Conservation (phyloP, 2,113 vertebrate species). For the Oxyura jamaicensis region DNA sequence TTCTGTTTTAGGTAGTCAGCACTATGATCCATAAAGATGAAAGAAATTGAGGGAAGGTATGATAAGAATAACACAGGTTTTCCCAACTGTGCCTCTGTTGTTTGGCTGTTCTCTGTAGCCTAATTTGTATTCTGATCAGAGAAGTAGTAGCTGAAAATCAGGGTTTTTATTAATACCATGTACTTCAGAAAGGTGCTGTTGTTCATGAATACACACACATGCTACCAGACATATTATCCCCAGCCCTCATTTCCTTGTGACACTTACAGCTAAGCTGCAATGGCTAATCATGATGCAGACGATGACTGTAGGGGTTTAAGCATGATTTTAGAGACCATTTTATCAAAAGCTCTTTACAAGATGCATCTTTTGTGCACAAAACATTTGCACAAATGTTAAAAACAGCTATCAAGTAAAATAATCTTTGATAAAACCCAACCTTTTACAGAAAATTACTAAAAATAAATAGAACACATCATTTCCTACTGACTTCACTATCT, state of each 20-base stretch:
- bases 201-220: background rate
- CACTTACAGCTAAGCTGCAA: conserved; percentile 18
- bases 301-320: conserved; percentile 20
- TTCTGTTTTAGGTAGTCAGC: conserved; percentile 29
- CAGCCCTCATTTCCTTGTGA: conserved; percentile 30
- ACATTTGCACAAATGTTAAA: background rate
- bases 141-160: conserved; percentile 48
- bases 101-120: conserved; percentile 64
- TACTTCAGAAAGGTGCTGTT: conserved; percentile 22
- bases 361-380: background rate
- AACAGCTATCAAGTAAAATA: conserved; percentile 19
- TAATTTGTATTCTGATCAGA: conserved; percentile 79
- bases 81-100: conserved; percentile 57
- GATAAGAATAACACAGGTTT: conserved; percentile 48
- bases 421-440: background rate
- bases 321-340: conserved; percentile 39
- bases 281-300: background rate
- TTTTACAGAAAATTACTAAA: background rate
- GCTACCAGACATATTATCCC: background rate
- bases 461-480: background rate
- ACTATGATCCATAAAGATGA: conserved; percentile 16
- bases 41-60: conserved; percentile 21
- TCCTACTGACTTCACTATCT: background rate
- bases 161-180: conserved; percentile 50
- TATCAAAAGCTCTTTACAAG: conserved; percentile 5